Percentiles rank a stretch among this genome's conserved stretches.
These are phyloP conservation scores for human (Homo sapiens) DNA, from an alignment of 2,113 vertebrate genomes.

Conservation along the genomic window DNA sequence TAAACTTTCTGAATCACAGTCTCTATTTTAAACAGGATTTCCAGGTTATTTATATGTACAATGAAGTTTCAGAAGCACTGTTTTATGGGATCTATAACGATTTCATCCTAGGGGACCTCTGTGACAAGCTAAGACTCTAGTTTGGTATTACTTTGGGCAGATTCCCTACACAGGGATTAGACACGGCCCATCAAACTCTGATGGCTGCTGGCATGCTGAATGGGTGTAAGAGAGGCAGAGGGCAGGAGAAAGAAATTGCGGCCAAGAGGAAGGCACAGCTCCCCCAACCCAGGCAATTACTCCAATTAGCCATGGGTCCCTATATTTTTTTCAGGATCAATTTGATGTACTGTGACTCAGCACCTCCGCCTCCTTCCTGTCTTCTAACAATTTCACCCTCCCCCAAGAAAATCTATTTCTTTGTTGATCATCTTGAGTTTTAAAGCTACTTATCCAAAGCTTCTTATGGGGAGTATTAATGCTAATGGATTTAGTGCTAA, in stretches of 20 bases:
- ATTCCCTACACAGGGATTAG: background rate
- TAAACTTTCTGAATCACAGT: background rate
- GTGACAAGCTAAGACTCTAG: background rate
- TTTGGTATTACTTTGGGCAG: background rate
- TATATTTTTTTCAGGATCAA: conserved; percentile 1
- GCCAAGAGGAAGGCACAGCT: background rate
- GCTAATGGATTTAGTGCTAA: conserved; percentile 76
- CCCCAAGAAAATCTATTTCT: conserved; percentile 73
- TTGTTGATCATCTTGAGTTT: conserved; percentile 73
- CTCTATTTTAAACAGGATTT: background rate
- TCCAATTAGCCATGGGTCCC: background rate
- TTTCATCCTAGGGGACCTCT: background rate
- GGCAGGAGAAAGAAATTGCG: background rate
- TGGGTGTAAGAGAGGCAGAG: background rate
- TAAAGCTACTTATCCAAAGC: conserved; percentile 77
- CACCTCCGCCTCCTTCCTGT: conserved; percentile 44
- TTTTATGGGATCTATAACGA: background rate
- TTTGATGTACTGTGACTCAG: conserved; percentile 62
- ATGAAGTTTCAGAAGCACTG: background rate
- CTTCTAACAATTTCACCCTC: conserved; percentile 38
- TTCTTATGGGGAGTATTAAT: conserved; percentile 67
- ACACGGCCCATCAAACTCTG: background rate
- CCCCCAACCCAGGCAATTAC: background rate
- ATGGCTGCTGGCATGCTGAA: background rate
- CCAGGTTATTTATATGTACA: background rate